phyloP scores from a whole-genome alignment of 1,140 invertebrate species.

The Myzus persicae region DNA sequence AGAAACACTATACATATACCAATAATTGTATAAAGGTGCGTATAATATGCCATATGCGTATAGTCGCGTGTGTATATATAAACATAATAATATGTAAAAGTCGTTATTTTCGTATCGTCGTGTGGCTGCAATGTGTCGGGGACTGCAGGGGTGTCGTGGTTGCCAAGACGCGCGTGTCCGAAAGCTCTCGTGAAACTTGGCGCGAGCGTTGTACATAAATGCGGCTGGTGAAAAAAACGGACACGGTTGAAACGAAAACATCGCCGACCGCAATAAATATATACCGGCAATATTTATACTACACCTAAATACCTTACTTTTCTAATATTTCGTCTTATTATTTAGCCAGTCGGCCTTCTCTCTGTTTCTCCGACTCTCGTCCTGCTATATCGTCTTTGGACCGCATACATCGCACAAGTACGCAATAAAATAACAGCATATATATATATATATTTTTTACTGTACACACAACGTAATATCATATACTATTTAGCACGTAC shows the following conservation, averaged over 20 bases:
- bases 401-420: not conserved
- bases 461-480: not conserved
- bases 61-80: not conserved
- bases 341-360: not conserved
- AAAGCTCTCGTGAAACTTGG: conserved; percentile 12
- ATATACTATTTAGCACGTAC: not conserved
- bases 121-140: not conserved
- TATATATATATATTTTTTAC: not conserved
- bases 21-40: not conserved
- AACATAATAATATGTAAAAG: not conserved
- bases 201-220: not conserved
- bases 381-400: not conserved
- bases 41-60: too few species aligned
- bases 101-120: conserved; percentile 36
- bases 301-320: not conserved
- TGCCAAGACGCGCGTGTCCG: not conserved
- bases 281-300: too few species aligned
- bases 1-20: not conserved
- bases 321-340: not conserved
- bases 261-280: not conserved
- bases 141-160: not conserved
- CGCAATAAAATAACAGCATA: not conserved
- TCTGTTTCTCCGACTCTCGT: not conserved
- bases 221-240: not conserved
- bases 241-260: not conserved